A percentile compares a stretch with the other conserved stretches of the same genome.
phyloP scores from a whole-genome alignment of 23 tunicate genomes.

The Trididemnum nubilum region DNA sequence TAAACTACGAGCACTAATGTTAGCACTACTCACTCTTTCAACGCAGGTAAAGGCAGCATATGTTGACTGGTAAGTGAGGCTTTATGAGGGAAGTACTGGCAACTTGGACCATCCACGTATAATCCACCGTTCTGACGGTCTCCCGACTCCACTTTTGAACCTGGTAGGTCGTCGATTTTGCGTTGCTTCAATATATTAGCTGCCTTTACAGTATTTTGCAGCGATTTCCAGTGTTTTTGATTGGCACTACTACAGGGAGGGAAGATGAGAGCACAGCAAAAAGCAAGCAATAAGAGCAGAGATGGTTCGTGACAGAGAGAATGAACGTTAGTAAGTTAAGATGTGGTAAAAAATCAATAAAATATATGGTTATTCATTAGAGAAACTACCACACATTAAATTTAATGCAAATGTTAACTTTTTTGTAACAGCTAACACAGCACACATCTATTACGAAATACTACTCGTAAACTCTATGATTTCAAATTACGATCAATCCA shows the following conservation, averaged over 20 bases:
- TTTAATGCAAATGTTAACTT: too few relatives aligned
- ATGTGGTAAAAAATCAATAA: neutral
- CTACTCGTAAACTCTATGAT: too few relatives aligned
- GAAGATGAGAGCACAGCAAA: neutral
- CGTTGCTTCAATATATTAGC: conserved; percentile 30
- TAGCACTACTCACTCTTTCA: conserved; percentile 86
- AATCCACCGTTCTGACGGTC: neutral
- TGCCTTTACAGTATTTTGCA: conserved; percentile 39
- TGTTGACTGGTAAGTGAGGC: conserved; percentile 81
- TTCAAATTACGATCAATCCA: too few relatives aligned
- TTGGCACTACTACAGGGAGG: conserved; percentile 2
- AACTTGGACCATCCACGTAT: conserved; percentile 22
- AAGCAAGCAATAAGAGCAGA: neutral
- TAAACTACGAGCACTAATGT: too few relatives aligned
- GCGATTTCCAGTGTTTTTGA: conserved; percentile 65
- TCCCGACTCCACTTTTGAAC: neutral
- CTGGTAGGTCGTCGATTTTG: neutral
- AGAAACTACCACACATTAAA: neutral
- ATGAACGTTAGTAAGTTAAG: neutral
- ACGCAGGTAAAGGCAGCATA: conserved; percentile 78
- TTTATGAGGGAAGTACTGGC: conserved; percentile 47
- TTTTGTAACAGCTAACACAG: too few relatives aligned
- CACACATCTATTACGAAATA: too few relatives aligned
- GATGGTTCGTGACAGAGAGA: too few relatives aligned
- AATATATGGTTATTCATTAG: neutral